Conservation (phyloP, 2,888 invertebrate species). For the Cantharis flavilabris region DNA sequence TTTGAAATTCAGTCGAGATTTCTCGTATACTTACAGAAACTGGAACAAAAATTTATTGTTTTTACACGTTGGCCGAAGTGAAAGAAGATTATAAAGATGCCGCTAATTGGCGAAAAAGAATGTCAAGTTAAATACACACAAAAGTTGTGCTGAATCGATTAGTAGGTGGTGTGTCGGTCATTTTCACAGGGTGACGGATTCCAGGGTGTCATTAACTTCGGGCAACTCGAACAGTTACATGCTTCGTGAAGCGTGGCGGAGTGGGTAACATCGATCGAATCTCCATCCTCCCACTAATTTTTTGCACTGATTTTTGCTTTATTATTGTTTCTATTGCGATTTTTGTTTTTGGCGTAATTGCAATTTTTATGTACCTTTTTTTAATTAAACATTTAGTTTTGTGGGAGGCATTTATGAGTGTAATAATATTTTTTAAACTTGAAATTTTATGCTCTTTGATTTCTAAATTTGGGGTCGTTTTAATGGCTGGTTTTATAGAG, state of each 20-base stretch:
- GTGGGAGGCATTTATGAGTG: not conserved
- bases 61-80: not conserved
- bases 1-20: not conserved
- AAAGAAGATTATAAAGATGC: conserved; percentile 8
- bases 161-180: conserved; percentile 32
- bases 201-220: conserved; percentile 29
- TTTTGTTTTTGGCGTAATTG: not conserved
- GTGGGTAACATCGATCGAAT: conserved; percentile 18
- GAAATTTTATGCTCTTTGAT: not conserved
- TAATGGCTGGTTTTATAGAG: conserved; percentile 9
- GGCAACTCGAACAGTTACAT: conserved; percentile 26
- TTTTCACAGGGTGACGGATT: conserved; percentile 27
- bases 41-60: not conserved
- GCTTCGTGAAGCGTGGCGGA: conserved; percentile 25
- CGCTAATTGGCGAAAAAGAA: conserved; percentile 35
- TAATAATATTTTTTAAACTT: not conserved
- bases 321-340: not conserved
- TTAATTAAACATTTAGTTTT: not conserved
- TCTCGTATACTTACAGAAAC: not conserved
- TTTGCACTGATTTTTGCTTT: not conserved
- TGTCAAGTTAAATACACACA: conserved; percentile 35
- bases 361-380: not conserved
- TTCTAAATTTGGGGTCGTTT: conserved; percentile 13
- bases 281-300: conserved; percentile 10
- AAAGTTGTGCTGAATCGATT: conserved; percentile 36